Base-by-base conservation (phyloP, 2,113 vertebrate species). In the Saimiri boliviensis region DNA sequence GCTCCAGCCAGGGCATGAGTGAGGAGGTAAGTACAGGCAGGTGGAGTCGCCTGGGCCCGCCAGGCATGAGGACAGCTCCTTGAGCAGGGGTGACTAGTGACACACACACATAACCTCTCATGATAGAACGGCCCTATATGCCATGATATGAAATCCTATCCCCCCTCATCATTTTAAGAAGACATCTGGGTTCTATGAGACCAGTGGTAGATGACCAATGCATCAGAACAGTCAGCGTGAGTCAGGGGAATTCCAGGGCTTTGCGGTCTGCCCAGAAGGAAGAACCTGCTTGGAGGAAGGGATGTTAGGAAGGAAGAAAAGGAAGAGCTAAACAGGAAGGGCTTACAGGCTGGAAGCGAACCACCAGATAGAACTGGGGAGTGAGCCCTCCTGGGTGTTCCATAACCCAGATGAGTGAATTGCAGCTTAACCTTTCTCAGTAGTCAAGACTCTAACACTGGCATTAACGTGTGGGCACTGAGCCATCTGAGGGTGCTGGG, bases 1-100 rank as follows among this genome's bases (percentile, higher is more conserved):
- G 40, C 5, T n/a, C 58, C 0, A 32, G 40, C 14, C 30, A 14
- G 80, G 54, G 80, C 54, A 11, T 37, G n/a, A 3, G 0, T 0
- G 1, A 8, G 13, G 32, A 54, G 35, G 42, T 47, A 20, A 11
- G 73, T 5, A 20, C 0, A 19, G 73, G 76, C 47, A 23, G 58
- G 13, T 2, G 7, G 37, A 37, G 58, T 2, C 2, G 0, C 45
- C 3, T 25, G 37, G 37, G 70, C n/a, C 27, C 6, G 16, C n/a
- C n/a, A n/a, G n/a, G n/a, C n/a, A n/a, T 66, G 12, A 2, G 42
- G 37, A 42, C 23, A 76, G 45, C 60, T 14, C 0, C 60, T 63
- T 32, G 27, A 13, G 27, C 27, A 63, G 13, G 10, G n/a, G 30
- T 19, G 23, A 52, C 49, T 8, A n/a, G 76, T 8, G 42, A 47